Conservation (phyloP, 2,797 vertebrate genomes). For the Selene dorsalis region DNA sequence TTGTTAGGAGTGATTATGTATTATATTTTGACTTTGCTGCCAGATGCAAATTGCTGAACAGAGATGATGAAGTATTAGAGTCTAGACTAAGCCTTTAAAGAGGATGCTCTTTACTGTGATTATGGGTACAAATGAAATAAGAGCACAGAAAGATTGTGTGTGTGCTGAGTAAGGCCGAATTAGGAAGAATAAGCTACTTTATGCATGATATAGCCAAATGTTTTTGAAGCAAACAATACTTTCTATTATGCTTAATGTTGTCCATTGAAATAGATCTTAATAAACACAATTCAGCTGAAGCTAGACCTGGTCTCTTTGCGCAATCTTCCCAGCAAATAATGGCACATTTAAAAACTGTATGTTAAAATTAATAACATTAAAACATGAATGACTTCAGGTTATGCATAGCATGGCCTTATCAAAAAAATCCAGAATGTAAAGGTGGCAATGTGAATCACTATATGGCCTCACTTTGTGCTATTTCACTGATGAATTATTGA, state of each 20-base stretch:
- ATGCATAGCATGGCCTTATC: background rate
- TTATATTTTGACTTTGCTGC: conserved; percentile 56
- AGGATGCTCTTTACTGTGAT: conserved; percentile 47
- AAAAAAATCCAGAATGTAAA: no score
- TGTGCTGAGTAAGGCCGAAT: conserved; percentile 19
- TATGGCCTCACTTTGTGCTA: background rate
- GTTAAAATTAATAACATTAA: no score
- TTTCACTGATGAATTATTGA: background rate
- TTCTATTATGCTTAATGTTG: conserved; percentile 29
- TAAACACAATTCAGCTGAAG: conserved; percentile 15
- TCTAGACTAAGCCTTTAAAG: conserved; percentile 53
- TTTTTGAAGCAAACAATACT: conserved; percentile 23
- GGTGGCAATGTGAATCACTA: background rate
- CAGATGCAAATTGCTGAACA: conserved; percentile 51
- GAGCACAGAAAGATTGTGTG: conserved; percentile 15
- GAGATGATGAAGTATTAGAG: conserved; percentile 46
- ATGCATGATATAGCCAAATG: conserved; percentile 8
- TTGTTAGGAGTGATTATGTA: conserved; percentile 47
- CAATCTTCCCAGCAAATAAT: background rate
- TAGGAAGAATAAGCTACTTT: conserved; percentile 30
- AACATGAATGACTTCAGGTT: background rate
- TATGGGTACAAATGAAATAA: conserved; percentile 39
- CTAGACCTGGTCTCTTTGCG: conserved; percentile 9
- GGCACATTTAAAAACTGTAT: background rate
- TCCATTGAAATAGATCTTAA: conserved; percentile 38